phyloP scores from a whole-genome alignment of 2,113 vertebrate genomes.

The Symphodus melops region DNA sequence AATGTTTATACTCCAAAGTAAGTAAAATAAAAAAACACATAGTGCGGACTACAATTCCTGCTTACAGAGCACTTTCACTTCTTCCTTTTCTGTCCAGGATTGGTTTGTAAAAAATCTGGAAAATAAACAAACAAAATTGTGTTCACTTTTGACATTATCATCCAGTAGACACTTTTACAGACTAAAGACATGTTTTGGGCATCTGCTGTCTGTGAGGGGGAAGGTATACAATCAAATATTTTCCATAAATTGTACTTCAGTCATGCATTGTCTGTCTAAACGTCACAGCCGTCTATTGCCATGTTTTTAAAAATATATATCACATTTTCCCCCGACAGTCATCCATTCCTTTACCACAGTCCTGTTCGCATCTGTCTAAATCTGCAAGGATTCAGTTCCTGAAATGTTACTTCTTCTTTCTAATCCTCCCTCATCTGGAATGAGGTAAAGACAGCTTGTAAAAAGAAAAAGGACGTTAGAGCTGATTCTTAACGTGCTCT shows the following conservation, averaged over 20 bases:
- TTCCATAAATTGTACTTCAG: constrained; percentile 16
- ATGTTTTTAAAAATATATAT: constrained; percentile 48
- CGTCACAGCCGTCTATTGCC: constrained; percentile 1
- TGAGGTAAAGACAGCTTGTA: background rate
- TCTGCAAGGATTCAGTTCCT: constrained; percentile 64
- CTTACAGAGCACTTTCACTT: constrained; percentile 62
- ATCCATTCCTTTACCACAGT: constrained; percentile 48
- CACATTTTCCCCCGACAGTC: constrained; percentile 66
- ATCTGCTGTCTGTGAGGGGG: background rate
- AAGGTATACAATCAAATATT: constrained; percentile 17
- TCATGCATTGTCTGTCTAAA: constrained; percentile 42
- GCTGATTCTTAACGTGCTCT: constrained; percentile 18
- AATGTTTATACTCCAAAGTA: background rate
- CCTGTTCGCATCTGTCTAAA: constrained; percentile 44
- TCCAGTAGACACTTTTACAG: background rate
- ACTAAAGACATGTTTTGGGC: background rate
- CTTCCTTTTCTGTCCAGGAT: constrained; percentile 7
- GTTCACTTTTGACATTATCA: background rate
- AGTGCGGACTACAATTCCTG: constrained; percentile 27
- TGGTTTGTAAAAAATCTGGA: constrained; percentile 2
- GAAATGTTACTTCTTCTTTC: constrained; percentile 73
- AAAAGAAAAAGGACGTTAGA: constrained; percentile 24
- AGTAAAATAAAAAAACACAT: background rate
- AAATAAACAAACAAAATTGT: background rate
- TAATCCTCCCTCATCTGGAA: constrained; percentile 13